Evolutionary conservation across 2,797 vertebrate genomes (phyloP).

Genomic region (Linurgus olivaceus): DNA sequence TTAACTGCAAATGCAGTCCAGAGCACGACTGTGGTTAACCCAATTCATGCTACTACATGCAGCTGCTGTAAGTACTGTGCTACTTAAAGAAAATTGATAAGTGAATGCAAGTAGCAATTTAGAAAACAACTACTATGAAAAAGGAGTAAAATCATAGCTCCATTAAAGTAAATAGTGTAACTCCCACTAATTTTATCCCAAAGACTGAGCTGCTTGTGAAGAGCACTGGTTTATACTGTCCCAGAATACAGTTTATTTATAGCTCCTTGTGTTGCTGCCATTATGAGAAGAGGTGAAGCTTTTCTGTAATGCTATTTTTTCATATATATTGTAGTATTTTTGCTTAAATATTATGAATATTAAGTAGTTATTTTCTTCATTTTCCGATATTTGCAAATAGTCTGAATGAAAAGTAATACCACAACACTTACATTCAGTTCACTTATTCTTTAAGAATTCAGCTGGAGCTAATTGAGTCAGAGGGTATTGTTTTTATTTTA

Average conservation of each 20-base stretch:
- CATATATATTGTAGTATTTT: not conserved
- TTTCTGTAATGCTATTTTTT: not conserved
- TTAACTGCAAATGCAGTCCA: not conserved
- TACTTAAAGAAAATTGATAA: constrained; percentile 2
- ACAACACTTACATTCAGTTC: not conserved
- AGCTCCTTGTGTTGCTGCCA: not conserved
- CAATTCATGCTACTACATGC: not conserved
- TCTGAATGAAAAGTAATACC: not conserved
- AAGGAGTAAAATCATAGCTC: not conserved
- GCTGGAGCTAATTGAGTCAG: not conserved
- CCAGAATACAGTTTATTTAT: not conserved
- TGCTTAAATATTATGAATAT: not conserved
- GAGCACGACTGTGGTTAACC: not conserved
- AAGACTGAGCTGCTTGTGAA: not conserved
- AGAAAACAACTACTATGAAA: not conserved
- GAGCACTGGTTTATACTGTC: not conserved
- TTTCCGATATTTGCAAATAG: not conserved
- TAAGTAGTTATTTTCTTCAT: not conserved
- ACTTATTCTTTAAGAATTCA: not conserved
- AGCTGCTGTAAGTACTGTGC: not conserved
- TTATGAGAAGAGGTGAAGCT: not conserved
- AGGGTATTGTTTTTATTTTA: not conserved
- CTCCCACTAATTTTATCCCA: not conserved
- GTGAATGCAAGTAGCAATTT: not conserved
- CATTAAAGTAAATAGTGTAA: not conserved